Percentiles rank a stretch among this genome's conserved stretches.
These are phyloP conservation scores for Aphelocoma coerulescens DNA, from an alignment of 2,113 vertebrate species.

Conservation along the genomic window DNA sequence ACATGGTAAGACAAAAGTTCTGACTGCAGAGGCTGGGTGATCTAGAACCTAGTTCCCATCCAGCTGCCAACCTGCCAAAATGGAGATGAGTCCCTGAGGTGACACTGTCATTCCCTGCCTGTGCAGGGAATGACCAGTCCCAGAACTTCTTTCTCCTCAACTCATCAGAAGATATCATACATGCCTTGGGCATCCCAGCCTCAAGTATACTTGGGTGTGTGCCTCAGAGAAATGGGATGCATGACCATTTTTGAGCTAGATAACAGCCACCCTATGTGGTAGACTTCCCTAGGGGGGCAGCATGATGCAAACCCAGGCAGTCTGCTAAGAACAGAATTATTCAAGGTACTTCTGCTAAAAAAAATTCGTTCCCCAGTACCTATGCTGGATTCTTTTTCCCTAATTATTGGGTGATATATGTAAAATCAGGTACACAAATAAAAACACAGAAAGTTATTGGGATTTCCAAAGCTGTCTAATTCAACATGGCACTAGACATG, in stretches of 20 bases:
- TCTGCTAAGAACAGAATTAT: not conserved
- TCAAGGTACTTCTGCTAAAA: not conserved
- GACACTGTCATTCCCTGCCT: not conserved
- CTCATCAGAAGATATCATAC: fast-evolving
- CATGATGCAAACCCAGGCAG: not conserved
- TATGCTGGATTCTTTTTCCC: not conserved
- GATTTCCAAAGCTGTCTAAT: not conserved
- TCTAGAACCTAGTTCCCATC: not conserved
- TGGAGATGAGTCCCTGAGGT: not conserved
- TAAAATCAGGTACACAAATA: not conserved
- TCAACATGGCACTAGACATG: not conserved
- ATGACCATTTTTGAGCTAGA: not conserved
- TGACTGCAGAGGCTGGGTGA: not conserved
- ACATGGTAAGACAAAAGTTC: not conserved
- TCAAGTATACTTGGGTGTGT: not conserved
- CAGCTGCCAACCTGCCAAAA: not conserved
- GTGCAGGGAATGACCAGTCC: not conserved
- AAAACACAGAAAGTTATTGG: not conserved
- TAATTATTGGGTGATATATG: fast-evolving
- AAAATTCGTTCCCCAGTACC: fast-evolving
- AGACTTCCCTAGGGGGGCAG: not conserved
- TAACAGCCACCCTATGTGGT: not conserved
- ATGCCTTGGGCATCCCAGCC: not conserved
- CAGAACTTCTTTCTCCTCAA: not conserved
- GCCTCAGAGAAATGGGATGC: not conserved